Evolutionary conservation across 2,797 vertebrate species (phyloP).

Genomic region (Bradypodion pumilum): DNA sequence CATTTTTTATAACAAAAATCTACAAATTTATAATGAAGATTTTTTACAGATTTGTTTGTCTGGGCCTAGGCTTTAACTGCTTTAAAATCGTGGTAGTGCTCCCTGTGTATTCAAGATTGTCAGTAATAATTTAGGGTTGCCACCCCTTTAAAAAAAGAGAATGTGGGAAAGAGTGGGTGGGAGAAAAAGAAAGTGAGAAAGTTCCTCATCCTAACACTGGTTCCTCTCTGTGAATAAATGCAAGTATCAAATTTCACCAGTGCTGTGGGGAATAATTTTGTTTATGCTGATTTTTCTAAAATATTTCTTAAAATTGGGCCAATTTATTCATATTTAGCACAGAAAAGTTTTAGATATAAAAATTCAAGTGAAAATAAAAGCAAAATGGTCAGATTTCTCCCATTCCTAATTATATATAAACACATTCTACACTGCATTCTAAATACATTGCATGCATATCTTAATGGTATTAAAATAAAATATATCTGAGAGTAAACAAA

Average conservation of each 20-base stretch:
- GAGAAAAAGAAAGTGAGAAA: too few relatives aligned
- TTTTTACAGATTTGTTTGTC: too few relatives aligned
- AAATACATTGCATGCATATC: neutral
- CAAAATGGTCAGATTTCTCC: too few relatives aligned
- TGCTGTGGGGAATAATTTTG: neutral
- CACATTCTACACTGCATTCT: neutral
- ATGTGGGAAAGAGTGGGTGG: too few relatives aligned
- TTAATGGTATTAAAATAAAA: neutral
- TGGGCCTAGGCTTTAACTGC: too few relatives aligned
- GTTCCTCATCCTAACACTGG: neutral
- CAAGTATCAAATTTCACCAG: neutral
- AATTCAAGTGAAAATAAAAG: too few relatives aligned
- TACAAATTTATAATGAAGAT: neutral
- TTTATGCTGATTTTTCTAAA: neutral
- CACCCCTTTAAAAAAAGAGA: neutral
- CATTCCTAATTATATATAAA: neutral
- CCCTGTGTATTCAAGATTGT: neutral
- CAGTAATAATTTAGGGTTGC: neutral
- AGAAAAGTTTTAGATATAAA: neutral
- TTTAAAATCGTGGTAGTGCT: neutral
- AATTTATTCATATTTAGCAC: neutral
- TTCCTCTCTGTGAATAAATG: neutral
- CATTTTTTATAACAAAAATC: neutral
- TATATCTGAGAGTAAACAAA: too few relatives aligned
- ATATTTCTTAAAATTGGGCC: neutral